Percentiles rank a stretch among this genome's conserved stretches.
Conservation (phyloP, 2,888 invertebrate species). For the Hyles lineata region DNA sequence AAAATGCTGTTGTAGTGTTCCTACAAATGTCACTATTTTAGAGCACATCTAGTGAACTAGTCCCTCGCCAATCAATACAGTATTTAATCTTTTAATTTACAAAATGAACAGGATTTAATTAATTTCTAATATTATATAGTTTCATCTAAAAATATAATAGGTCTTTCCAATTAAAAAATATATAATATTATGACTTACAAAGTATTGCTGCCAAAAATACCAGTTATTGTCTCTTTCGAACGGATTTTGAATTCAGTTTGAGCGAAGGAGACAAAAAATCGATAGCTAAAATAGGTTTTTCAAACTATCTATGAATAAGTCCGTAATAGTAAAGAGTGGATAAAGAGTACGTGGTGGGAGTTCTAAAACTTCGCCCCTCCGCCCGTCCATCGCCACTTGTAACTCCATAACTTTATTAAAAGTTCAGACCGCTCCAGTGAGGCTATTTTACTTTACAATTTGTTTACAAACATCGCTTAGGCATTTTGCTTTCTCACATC, state of each 20-base stretch:
- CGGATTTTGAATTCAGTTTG: background rate
- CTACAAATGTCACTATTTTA: background rate
- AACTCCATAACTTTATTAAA: constrained; percentile 11
- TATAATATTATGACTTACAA: too few species aligned
- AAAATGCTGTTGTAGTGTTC: background rate
- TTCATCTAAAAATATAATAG: too few species aligned
- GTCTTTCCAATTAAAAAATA: too few species aligned
- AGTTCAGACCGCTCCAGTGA: constrained; percentile 5
- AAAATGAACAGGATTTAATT: too few species aligned
- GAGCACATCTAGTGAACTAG: too few species aligned
- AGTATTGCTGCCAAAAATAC: too few species aligned
- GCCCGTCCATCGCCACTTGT: background rate
- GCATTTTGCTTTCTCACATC: background rate
- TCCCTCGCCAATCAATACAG: too few species aligned
- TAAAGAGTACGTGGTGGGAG: background rate
- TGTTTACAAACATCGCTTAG: constrained; percentile 1
- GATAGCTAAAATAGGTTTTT: too few species aligned
- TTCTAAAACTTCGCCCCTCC: background rate
- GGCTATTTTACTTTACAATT: constrained; percentile 11
- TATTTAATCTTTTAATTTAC: too few species aligned
- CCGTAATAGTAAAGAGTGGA: background rate
- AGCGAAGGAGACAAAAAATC: too few species aligned
- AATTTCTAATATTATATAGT: too few species aligned
- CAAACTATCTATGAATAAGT: background rate
- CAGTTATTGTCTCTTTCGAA: too few species aligned